Conservation (phyloP, 2,797 vertebrate species). For the Chiloscyllium punctatum region DNA sequence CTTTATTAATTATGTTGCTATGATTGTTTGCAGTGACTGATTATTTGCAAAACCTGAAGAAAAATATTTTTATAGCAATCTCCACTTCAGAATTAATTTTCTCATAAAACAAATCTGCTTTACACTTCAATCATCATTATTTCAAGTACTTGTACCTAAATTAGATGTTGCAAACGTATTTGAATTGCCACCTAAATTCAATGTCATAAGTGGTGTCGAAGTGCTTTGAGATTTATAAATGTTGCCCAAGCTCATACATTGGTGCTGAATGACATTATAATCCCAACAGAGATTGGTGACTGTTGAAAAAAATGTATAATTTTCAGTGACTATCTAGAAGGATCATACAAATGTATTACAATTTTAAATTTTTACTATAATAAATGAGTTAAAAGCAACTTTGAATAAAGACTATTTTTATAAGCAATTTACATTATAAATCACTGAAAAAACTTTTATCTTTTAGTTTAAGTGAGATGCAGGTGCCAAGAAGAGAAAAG, state of each 20-base stretch:
- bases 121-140: background rate
- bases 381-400: background rate
- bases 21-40: background rate
- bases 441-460: background rate
- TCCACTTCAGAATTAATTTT: background rate
- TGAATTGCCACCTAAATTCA: background rate
- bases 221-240: background rate
- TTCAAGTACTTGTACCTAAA: background rate
- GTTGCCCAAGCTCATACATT: background rate
- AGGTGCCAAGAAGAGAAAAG: no score
- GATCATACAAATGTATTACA: background rate
- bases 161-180: background rate
- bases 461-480: background rate
- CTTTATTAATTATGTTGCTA: slow-evolving; percentile 45
- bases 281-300: background rate
- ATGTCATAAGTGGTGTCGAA: background rate
- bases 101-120: background rate
- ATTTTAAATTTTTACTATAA: background rate
- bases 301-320: background rate
- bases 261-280: background rate
- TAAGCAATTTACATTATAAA: background rate
- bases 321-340: background rate
- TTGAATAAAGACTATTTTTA: background rate
- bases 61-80: background rate
- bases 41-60: background rate